Evolutionary conservation across 2,113 vertebrate genomes (phyloP).

Genomic region (Oreochromis niloticus): DNA sequence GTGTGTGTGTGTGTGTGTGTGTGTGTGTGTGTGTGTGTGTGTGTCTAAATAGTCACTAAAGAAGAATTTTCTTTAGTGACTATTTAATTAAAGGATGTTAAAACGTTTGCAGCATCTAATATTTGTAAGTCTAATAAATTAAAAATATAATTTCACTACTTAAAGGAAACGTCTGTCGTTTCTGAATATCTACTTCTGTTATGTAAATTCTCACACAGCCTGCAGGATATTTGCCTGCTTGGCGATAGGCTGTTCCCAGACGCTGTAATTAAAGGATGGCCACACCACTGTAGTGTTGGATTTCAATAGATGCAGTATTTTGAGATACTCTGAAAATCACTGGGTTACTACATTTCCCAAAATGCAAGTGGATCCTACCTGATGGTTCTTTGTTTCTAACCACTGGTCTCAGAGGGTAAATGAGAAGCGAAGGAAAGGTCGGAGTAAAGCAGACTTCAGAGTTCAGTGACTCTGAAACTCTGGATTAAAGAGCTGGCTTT

Average conservation of each 20-base stretch:
- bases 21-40: fast-evolving
- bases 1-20: fast-evolving
- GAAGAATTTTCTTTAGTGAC: not conserved
- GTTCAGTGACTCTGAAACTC: not conserved
- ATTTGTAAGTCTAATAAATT: fast-evolving
- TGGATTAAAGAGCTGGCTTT: not conserved
- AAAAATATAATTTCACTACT: not conserved
- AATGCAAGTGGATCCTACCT: not conserved
- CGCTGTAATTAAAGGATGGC: not conserved
- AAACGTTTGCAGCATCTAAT: not conserved
- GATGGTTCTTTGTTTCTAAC: not conserved
- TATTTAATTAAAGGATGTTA: not conserved
- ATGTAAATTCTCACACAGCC: not conserved
- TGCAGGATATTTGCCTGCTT: not conserved
- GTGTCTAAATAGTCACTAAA: too few species aligned
- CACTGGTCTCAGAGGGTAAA: fast-evolving
- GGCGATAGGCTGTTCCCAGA: not conserved
- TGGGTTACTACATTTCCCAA: not conserved
- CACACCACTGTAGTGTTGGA: not conserved
- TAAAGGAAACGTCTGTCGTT: not conserved
- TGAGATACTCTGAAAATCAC: not conserved
- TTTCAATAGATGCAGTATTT: fast-evolving
- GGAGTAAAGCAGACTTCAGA: fast-evolving
- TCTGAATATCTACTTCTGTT: not conserved
- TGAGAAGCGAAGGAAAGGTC: not conserved